Evolutionary conservation across 2,113 vertebrate species (phyloP).

Genomic region (Ahaetulla prasina): DNA sequence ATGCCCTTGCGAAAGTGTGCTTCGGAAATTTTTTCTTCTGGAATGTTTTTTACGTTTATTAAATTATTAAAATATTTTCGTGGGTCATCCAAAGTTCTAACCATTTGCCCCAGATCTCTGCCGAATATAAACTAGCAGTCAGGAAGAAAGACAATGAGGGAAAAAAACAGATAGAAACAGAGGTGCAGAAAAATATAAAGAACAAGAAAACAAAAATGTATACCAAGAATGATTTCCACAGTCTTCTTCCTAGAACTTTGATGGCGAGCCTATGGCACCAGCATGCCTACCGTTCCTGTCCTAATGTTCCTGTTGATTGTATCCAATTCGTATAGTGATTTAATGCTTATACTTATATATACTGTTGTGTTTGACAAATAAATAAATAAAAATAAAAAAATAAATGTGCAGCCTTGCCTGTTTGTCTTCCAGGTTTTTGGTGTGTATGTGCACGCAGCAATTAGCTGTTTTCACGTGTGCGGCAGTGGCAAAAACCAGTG

Average conservation of each 20-base stretch:
- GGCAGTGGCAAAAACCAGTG: too few relatives aligned
- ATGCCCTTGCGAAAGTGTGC: background rate
- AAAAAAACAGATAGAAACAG: background rate
- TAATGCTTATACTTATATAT: too few relatives aligned
- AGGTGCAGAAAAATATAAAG: background rate
- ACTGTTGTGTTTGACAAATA: too few relatives aligned
- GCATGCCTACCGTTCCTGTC: too few relatives aligned
- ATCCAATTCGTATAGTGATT: too few relatives aligned
- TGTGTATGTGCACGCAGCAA: too few relatives aligned
- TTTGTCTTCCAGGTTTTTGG: too few relatives aligned
- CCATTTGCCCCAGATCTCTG: background rate
- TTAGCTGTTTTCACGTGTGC: too few relatives aligned
- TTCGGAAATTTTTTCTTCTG: background rate
- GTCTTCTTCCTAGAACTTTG: background rate
- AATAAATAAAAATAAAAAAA: too few relatives aligned
- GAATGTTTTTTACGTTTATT: background rate
- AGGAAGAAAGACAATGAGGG: background rate
- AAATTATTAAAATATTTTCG: background rate
- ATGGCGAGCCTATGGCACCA: too few relatives aligned
- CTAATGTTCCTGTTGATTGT: too few relatives aligned
- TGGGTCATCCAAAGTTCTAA: background rate
- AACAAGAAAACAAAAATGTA: background rate
- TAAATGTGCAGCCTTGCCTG: too few relatives aligned
- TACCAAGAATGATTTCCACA: background rate
- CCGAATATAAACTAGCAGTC: background rate